Evolutionary conservation across 2,113 vertebrate genomes (phyloP), one percentile per base, ranked within the genome.

Genomic region (Sterrhoptilus dennistouni): DNA sequence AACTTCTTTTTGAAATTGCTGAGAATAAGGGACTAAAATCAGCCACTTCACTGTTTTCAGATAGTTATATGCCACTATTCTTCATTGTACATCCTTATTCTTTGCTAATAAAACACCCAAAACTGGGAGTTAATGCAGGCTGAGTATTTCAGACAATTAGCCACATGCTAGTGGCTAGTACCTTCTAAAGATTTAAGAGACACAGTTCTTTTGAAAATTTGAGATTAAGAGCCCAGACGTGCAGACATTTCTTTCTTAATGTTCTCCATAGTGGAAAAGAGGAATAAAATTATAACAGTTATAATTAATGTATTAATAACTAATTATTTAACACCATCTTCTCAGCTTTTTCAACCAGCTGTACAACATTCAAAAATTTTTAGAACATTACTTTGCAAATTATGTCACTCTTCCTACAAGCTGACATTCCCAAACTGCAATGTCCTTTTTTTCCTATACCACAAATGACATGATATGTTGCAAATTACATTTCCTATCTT

Each of bases 381-480:
- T 72, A 50, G 19, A 79, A 71, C 7, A 47, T 44, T 29, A n/a
- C n/a, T 85, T 64, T 2, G 7, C 5, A 45, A 52, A 44, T 36
- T 70, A 29, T 71, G n/a, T 47, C 24, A 31, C 1, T 9, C 14
- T 68, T 85, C 29, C 14, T 72, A 22, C 28, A 83, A 56, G 70
- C 3, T 38, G 38, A 18, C 0, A 0, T 42, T 66, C 12, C 28
- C 4, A 50, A 57, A 88, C 2, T 49, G 9, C 25, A 64, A 9
- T 9, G 17, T 5, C 5, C 2, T 4, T n/a, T 13, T 36, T 76
- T 8, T 61, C 28, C 65, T 47, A 23, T 20, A 28, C 3, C 22
- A 65, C 3, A 8, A 44, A 44, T 24, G 3, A 7, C 10, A 56
- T 8, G 27, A 12, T 17, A 56, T 2, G 0, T 36, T 49, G 2